phyloP scores from a whole-genome alignment of 2,113 vertebrate genomes.

The Caretta caretta region DNA sequence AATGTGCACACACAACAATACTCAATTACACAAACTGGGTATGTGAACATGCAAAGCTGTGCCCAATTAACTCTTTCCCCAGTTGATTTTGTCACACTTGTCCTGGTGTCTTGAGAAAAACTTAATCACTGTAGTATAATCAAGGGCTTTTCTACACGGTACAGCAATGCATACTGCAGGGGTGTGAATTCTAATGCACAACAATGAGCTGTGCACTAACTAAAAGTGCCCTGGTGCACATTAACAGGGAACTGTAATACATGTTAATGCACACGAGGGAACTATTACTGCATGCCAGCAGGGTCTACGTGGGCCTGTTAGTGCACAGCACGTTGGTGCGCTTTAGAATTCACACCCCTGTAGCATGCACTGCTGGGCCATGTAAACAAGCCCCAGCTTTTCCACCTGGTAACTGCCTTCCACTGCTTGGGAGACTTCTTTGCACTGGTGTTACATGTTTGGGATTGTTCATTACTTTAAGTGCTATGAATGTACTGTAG shows the following conservation, averaged over 20 bases:
- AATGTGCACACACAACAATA: not conserved
- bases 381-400: not conserved
- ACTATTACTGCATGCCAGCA: not conserved
- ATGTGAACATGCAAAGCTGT: not conserved
- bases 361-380: not conserved
- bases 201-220: not conserved
- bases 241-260: not conserved
- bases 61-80: not conserved
- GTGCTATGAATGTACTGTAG: not conserved
- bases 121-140: rapidly evolving
- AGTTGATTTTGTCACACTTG: not conserved
- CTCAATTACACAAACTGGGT: not conserved
- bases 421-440: not conserved
- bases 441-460: not conserved
- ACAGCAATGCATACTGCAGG: not conserved
- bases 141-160: not conserved
- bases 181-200: not conserved
- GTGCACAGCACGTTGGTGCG: not conserved
- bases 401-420: not conserved
- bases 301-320: not conserved
- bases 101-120: not conserved
- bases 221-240: not conserved
- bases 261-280: not conserved
- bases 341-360: not conserved
- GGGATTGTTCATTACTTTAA: not conserved